Percentiles rank a stretch among this genome's conserved stretches.
These are phyloP conservation scores for Epinephelus coioides DNA, from an alignment of 2,797 vertebrate species.

Conservation along the genomic window DNA sequence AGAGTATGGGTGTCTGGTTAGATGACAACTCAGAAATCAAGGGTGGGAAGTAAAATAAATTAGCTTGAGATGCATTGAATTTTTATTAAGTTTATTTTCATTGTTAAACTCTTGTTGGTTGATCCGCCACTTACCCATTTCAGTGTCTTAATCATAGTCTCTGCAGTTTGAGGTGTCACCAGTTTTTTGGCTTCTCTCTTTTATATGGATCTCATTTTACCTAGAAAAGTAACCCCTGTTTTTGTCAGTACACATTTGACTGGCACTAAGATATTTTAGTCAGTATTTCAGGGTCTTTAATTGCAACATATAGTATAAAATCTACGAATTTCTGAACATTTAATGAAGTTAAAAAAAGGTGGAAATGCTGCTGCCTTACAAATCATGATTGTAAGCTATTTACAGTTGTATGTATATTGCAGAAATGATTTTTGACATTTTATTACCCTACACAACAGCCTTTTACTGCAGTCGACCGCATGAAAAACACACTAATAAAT, in stretches of 20 bases:
- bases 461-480: slow-evolving; percentile 22
- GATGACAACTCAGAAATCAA: slow-evolving; percentile 5
- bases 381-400: neutral
- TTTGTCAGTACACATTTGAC: neutral
- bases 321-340: neutral
- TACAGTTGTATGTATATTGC: neutral
- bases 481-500: slow-evolving; percentile 26
- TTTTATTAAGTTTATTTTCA: neutral
- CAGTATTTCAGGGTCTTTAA: neutral
- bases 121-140: neutral
- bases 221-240: neutral
- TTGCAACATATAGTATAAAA: neutral
- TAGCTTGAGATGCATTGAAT: neutral
- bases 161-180: neutral
- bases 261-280: neutral
- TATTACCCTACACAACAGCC: neutral
- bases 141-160: slow-evolving; percentile 2
- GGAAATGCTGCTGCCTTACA: neutral
- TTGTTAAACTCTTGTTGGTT: neutral
- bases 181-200: neutral
- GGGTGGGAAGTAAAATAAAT: slow-evolving; percentile 3
- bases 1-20: slow-evolving; percentile 6
- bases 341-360: neutral
- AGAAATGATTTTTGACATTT: slow-evolving; percentile 4
- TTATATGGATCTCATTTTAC: neutral